These are phyloP conservation scores for Elachura formosa DNA, from an alignment of 2,113 vertebrate species.

Conservation along the genomic window DNA sequence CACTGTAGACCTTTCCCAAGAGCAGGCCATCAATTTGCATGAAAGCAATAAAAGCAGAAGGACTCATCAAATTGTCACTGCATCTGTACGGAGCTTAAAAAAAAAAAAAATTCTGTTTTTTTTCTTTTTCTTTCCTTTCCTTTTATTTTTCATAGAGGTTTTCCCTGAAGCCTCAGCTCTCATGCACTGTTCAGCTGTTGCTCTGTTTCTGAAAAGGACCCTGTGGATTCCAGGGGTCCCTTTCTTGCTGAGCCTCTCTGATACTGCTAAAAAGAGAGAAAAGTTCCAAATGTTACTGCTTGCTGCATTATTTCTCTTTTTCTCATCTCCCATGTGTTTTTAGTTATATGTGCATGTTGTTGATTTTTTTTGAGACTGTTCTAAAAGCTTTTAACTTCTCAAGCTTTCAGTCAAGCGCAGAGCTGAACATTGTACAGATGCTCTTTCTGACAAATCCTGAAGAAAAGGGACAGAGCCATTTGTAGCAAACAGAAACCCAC, in stretches of 20 bases:
- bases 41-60: constrained; percentile 14
- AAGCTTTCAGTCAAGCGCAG: constrained; percentile 22
- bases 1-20: constrained; percentile 6
- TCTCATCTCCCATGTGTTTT: constrained; percentile 54
- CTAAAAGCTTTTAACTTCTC: constrained; percentile 56
- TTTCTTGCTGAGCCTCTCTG: constrained; percentile 14
- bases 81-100: constrained; percentile 19
- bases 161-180: constrained; percentile 45
- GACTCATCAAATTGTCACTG: constrained; percentile 37
- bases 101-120: not conserved
- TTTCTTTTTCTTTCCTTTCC: not conserved
- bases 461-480: not conserved
- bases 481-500: not conserved
- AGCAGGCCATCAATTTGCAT: constrained; percentile 30
- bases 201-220: constrained; percentile 8
- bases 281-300: constrained; percentile 35
- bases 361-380: not conserved
- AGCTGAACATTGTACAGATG: constrained; percentile 21
- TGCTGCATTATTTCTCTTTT: constrained; percentile 38
- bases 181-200: constrained; percentile 46
- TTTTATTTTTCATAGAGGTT: constrained; percentile 60
- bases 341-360: constrained; percentile 18
- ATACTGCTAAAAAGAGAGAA: constrained; percentile 28
- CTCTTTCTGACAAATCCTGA: not conserved
- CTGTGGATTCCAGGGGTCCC: constrained; percentile 2